phyloP scores from a whole-genome alignment of 2,888 invertebrate species.

The Cataglyphis rosenhaueri region DNA sequence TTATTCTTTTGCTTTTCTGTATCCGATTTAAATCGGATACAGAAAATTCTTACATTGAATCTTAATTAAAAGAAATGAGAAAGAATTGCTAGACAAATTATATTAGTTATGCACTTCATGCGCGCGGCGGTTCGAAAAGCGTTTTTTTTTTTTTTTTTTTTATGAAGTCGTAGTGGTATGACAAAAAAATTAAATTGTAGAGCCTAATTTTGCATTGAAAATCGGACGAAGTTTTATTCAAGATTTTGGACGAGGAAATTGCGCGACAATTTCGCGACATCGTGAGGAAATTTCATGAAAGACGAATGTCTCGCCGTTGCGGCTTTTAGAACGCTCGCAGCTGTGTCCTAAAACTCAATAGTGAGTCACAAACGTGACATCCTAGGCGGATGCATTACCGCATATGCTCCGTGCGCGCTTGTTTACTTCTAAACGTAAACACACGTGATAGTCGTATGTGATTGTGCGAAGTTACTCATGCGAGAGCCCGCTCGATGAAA shows the following conservation, averaged over 20 bases:
- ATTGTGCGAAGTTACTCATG: conserved; percentile 46
- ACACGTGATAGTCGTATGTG: conserved; percentile 58
- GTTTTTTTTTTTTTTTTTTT: not conserved
- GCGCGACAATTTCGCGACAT: conserved; percentile 40
- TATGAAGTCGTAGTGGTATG: not conserved
- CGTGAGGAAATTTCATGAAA: conserved; percentile 62
- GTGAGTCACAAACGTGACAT: conserved; percentile 61
- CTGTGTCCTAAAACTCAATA: conserved; percentile 61
- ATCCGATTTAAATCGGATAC: not conserved
- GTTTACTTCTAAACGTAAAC: conserved; percentile 51
- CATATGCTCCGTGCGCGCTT: conserved; percentile 21
- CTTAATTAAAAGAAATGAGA: not conserved
- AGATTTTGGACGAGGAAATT: conserved; percentile 34
- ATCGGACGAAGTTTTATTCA: conserved; percentile 19
- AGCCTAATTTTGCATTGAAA: conserved; percentile 31
- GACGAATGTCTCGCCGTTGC: conserved; percentile 55
- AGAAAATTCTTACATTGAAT: not conserved
- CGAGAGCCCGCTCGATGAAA: conserved; percentile 9
- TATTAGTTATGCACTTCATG: conserved; percentile 14
- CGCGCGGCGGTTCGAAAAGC: not conserved
- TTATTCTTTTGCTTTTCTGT: not conserved
- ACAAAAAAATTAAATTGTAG: conserved; percentile 12
- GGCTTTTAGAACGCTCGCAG: conserved; percentile 54
- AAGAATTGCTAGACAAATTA: not conserved
- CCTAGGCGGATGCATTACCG: conserved; percentile 26